Evolutionary conservation across 2,888 invertebrate species (phyloP), one percentile per base, ranked within the genome.

Genomic region (Cenopis cana): DNA sequence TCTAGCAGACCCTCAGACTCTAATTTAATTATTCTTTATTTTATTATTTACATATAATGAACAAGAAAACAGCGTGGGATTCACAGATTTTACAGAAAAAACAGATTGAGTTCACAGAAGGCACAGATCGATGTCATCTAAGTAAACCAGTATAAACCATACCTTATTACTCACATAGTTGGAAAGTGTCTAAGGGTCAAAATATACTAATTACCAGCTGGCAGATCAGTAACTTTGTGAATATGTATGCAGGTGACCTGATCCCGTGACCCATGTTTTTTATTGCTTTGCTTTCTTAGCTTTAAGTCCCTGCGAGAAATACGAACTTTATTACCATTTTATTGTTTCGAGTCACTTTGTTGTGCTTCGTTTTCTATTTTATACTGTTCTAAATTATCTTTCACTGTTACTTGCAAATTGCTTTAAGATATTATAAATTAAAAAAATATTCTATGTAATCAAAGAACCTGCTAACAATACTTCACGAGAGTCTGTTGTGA

Each of bases 251-350:
- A 46, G 46, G 46, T 46, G 46, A 46, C 46, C 46, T n/a, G 46
- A n/a, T 6, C 14, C 46, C 1, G 46, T 46, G 46, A 46, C n/a
- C n/a, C n/a, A n/a, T n/a, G 46, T 46, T 14, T 46, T 46, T 46
- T 46, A 46, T 46, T 46, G 46, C 46, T n/a, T 8, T n/a, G 46
- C 46, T 46, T 33, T n/a, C 41, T 46, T 46, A 46, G 46, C 1
- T 46, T 46, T 38, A 46, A 41, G 41, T 8, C 41, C 41, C 41
- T 41, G 41, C 41, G 41, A 41, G 41, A 14, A 41, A 41, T 41
- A 41, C 46, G n/a, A 46, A 46, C n/a, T 46, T 46, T 46, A 46
- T n/a, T 46, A n/a, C n/a, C n/a, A n/a, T n/a, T 46, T 46, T 46
- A 46, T n/a, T 46, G 46, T 46, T 8, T n/a, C 6, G 8, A 46